Percentiles rank a stretch among this genome's conserved stretches.
These are phyloP conservation scores for Chironomus striatipennis DNA, from an alignment of 1,140 invertebrate species.

Conservation along the genomic window DNA sequence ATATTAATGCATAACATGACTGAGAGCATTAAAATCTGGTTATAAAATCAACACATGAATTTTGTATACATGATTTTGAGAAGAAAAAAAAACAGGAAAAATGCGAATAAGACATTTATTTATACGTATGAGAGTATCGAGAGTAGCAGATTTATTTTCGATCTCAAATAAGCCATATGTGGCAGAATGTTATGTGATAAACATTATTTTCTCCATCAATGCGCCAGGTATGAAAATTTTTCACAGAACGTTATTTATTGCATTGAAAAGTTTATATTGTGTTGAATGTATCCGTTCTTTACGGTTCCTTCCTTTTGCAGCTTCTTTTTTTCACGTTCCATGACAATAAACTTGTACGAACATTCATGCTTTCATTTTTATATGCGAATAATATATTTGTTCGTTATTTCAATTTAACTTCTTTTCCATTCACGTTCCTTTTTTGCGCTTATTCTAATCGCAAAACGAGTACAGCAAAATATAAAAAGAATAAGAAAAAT, in stretches of 20 bases:
- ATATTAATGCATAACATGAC: not conserved
- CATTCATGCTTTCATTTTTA: not conserved
- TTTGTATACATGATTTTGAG: not conserved
- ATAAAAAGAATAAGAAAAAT: not conserved
- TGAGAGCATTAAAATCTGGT: conserved; percentile 7
- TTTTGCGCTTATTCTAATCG: not conserved
- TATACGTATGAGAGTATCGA: not conserved
- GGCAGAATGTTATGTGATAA: conserved; percentile 1
- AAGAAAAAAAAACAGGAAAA: not conserved
- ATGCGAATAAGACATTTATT: not conserved
- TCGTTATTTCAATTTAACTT: too few relatives aligned
- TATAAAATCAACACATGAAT: conserved; percentile 14
- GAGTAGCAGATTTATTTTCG: conserved; percentile 12
- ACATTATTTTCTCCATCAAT: not conserved
- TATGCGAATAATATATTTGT: too few relatives aligned
- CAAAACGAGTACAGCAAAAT: too few relatives aligned
- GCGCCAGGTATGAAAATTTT: conserved; percentile 1
- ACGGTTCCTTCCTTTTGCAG: not conserved
- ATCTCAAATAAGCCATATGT: conserved; percentile 7
- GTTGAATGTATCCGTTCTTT: conserved; percentile 8
- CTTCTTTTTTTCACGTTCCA: not conserved
- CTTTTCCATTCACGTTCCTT: not conserved
- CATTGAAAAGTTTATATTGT: conserved; percentile 1
- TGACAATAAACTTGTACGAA: not conserved
- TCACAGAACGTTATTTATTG: not conserved